These are phyloP conservation scores for Eupithecia dodoneata DNA, from an alignment of 2,888 invertebrate genomes.

Conservation along the genomic window DNA sequence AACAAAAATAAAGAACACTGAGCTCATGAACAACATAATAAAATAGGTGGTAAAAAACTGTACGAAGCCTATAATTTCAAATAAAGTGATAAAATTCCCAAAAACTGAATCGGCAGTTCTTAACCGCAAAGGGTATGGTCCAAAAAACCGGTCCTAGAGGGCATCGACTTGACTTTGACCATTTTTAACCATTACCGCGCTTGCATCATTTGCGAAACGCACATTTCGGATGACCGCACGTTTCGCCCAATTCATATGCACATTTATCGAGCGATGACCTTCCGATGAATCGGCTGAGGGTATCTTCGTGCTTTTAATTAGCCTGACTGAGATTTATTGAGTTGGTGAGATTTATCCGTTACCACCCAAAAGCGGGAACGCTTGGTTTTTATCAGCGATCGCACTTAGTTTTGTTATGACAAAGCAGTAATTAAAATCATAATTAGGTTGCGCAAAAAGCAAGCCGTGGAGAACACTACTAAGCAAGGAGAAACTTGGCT, in stretches of 20 bases:
- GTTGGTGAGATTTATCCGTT: background rate
- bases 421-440: conserved; percentile 28
- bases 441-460: conserved; percentile 38
- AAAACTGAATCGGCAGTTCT: conserved; percentile 41
- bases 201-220: conserved; percentile 68
- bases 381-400: conserved; percentile 13
- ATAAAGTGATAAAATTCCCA: conserved; percentile 44
- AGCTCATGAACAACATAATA: background rate
- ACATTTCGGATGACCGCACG: conserved; percentile 58
- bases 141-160: conserved; percentile 65
- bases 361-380: background rate
- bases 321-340: conserved; percentile 41
- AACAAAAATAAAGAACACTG: background rate
- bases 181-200: conserved; percentile 68
- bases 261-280: conserved; percentile 61
- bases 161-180: conserved; percentile 71
- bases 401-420: conserved; percentile 1
- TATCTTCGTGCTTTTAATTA: conserved; percentile 56
- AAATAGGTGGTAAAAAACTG: background rate
- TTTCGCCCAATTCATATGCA: conserved; percentile 57
- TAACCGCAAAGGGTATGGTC: conserved; percentile 52
- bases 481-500: conserved; percentile 71
- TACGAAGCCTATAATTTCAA: conserved; percentile 28
- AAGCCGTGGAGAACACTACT: conserved; percentile 42
- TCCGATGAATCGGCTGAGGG: conserved; percentile 45